Percentiles rank a stretch among this genome's conserved stretches.
These are phyloP conservation scores for Anabacerthia variegaticeps DNA, from an alignment of 2,797 vertebrate species.

Conservation along the genomic window DNA sequence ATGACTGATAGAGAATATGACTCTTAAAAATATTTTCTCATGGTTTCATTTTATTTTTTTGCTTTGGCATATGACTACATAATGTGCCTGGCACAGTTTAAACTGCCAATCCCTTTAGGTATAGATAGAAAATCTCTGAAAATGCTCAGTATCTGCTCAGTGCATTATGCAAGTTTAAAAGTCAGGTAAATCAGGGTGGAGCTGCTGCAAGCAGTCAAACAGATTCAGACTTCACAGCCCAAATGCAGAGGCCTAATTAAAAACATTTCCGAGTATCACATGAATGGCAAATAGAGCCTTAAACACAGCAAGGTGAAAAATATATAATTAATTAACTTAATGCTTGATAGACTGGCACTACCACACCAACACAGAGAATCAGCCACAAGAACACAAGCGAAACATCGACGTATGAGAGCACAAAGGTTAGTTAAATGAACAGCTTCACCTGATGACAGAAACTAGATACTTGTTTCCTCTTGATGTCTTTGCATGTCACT, in stretches of 20 bases:
- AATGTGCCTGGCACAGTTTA: background rate
- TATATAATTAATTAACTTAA: background rate
- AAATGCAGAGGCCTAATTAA: background rate
- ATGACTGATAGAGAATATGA: background rate
- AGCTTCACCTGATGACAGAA: background rate
- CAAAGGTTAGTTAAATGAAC: background rate
- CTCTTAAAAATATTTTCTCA: background rate
- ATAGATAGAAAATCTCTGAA: background rate
- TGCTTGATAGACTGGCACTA: background rate
- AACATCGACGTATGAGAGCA: background rate
- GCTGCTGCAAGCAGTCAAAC: background rate
- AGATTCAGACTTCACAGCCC: background rate
- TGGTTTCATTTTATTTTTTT: background rate
- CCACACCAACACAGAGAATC: background rate
- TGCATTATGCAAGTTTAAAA: background rate
- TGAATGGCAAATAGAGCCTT: background rate
- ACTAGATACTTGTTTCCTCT: background rate
- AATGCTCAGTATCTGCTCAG: background rate
- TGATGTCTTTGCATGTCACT: background rate
- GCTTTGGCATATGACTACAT: background rate
- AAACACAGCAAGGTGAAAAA: background rate
- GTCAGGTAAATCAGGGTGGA: background rate
- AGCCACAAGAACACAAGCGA: background rate
- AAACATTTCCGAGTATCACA: background rate
- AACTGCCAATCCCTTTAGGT: background rate